Evolutionary conservation across 2,113 vertebrate genomes (phyloP).

Genomic region (Edolisoma coerulescens): DNA sequence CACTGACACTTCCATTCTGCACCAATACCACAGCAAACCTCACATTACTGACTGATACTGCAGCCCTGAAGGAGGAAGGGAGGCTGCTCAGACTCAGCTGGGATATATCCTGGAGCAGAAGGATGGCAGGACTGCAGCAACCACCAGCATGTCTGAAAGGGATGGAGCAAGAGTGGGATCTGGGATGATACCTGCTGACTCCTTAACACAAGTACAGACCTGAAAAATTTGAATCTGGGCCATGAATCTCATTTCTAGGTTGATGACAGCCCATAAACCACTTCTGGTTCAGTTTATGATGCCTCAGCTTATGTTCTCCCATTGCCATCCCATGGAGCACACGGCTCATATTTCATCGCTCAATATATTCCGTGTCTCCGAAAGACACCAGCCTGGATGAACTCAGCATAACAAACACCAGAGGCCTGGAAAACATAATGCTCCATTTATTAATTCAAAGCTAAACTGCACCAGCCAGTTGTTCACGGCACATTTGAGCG

Average conservation of each 20-base stretch:
- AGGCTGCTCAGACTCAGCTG: not conserved
- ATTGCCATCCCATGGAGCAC: not conserved
- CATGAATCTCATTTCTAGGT: not conserved
- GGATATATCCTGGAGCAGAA: not conserved
- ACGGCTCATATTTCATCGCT: not conserved
- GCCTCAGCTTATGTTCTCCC: not conserved
- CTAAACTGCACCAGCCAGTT: not conserved
- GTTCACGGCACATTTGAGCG: not conserved
- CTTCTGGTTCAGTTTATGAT: not conserved
- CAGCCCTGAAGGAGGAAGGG: not conserved
- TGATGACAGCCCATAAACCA: not conserved
- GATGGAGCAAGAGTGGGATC: not conserved
- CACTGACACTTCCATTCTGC: not conserved
- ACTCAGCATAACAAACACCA: not conserved
- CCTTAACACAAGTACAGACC: not conserved
- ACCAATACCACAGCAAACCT: not conserved
- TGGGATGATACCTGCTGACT: not conserved
- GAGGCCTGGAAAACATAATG: not conserved
- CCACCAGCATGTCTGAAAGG: not conserved
- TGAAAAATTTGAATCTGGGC: not conserved
- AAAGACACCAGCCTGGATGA: not conserved
- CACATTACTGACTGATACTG: not conserved
- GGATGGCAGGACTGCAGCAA: not conserved
- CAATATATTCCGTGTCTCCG: not conserved
- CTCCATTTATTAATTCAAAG: not conserved